Evolutionary conservation across 2,113 vertebrate genomes (phyloP), one percentile per base, ranked within the genome.

Genomic region (Bufo bufo): DNA sequence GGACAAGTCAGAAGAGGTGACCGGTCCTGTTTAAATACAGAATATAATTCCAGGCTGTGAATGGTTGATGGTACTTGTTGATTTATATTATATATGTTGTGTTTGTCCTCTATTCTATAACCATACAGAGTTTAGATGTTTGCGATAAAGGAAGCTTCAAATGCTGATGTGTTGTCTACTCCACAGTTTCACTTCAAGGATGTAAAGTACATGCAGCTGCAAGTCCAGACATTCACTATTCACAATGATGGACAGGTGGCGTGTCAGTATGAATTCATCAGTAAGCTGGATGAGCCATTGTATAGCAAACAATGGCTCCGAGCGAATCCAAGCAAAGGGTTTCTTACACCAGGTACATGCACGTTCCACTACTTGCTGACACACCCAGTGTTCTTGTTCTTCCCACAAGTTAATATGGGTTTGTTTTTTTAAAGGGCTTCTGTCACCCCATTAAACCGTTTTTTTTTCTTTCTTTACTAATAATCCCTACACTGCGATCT

Each of bases 211-310:
- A 99, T 97, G 98, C 95, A 99, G 90, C 95, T 98, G 83, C 97
- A 95, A 82, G 93, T 95, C 0, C 90, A 96, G 85, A 96, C 93
- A 13, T 91, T 99, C 58, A 96, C 92, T 19, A 94, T 99, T 89
- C 89, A 89, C 72, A 99, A 99, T 17, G 96, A 96, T 14, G 97
- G 98, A 12, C 97, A 96, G 91, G 97, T 99, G 65, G 97, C 97
- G 0, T 99, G 98, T 91, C 97, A 97, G 90, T 99, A 98, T 9
- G 97, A 99, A 90, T 99, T 99, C 85, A 98, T 99, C 90, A 96
- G 84, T 92, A 99, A 99, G 91, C 97, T 96, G 7, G 95, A 97
- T 13, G 98, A 99, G 88, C 0, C 88, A 0, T 93, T 93, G 3
- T 99, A 98, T 92, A 97, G 96, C 93, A 99, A 99, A 90, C 93